These are phyloP conservation scores for Caenorhabditis angaria DNA, from an alignment of 2,888 invertebrate species.

Conservation along the genomic window DNA sequence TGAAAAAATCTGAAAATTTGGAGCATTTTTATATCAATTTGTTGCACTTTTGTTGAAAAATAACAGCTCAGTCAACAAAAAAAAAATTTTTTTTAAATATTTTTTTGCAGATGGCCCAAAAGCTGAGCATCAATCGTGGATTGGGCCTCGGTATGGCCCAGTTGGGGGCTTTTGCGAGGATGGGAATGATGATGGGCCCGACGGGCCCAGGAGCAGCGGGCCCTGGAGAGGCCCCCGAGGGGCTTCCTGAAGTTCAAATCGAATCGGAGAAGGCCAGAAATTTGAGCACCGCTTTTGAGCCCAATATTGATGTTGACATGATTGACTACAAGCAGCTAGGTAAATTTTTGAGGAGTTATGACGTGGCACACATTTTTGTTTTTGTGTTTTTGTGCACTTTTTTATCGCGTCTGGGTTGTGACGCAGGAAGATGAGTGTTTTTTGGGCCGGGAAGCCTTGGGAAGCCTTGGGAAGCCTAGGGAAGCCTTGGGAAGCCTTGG, in stretches of 20 bases:
- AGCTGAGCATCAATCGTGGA: slow-evolving; percentile 63
- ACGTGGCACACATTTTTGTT: too few relatives aligned
- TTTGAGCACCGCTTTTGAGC: slow-evolving; percentile 54
- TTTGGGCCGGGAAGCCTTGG: too few relatives aligned
- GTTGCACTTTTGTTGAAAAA: too few relatives aligned
- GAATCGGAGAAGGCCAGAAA: slow-evolving; percentile 9
- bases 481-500: too few relatives aligned
- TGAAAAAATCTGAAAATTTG: too few relatives aligned
- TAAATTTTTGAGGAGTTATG: neutral
- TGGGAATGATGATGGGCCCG: slow-evolving; percentile 62
- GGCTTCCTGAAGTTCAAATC: slow-evolving; percentile 11
- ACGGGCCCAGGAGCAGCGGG: neutral
- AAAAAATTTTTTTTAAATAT: too few relatives aligned
- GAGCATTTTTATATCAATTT: too few relatives aligned
- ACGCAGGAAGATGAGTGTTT: too few relatives aligned
- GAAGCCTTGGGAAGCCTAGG: too few relatives aligned
- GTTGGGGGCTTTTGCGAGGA: slow-evolving; percentile 59
- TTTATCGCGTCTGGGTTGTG: too few relatives aligned
- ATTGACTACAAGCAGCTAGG: slow-evolving; percentile 37
- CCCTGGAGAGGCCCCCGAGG: neutral
- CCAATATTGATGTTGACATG: slow-evolving; percentile 57
- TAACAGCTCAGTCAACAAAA: too few relatives aligned
- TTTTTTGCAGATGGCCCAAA: slow-evolving; percentile 66
- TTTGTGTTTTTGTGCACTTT: too few relatives aligned
- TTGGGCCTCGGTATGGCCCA: slow-evolving; percentile 64